Evolutionary conservation across 30 jellyfish, hydroid and myxozoan genomes (phyloP).

Genomic region (Cassiopea andromeda): DNA sequence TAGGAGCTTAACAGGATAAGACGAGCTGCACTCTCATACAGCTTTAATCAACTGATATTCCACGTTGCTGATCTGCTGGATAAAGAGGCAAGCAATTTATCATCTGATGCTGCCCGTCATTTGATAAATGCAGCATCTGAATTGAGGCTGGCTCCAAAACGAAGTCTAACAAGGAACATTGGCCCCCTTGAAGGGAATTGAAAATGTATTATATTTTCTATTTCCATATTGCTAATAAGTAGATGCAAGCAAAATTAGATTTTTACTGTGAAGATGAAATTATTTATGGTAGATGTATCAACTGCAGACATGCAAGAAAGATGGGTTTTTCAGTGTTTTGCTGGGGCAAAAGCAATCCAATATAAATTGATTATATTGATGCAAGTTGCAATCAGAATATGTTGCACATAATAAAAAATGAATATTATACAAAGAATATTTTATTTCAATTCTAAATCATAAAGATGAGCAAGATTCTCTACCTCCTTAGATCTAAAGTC

Average conservation of each 20-base stretch:
- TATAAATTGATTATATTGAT: too few relatives aligned
- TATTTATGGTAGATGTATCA: too few relatives aligned
- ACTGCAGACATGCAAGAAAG: too few relatives aligned
- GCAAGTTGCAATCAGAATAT: too few relatives aligned
- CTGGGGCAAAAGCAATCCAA: too few relatives aligned
- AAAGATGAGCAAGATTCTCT: too few relatives aligned
- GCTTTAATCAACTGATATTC: conserved; percentile 72
- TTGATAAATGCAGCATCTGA: conserved; percentile 90
- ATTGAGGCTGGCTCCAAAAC: conserved; percentile 82
- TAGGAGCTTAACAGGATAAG: conserved; percentile 88
- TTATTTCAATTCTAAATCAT: too few relatives aligned
- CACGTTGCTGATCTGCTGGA: conserved; percentile 87
- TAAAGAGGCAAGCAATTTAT: conserved; percentile 74
- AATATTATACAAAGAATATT: too few relatives aligned
- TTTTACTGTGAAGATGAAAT: too few relatives aligned
- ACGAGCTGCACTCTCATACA: conserved; percentile 83
- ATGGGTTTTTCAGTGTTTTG: too few relatives aligned
- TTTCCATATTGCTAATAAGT: neutral
- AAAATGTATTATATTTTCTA: neutral
- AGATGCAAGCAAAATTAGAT: neutral
- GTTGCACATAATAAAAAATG: too few relatives aligned
- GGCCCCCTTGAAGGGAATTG: conserved; percentile 45
- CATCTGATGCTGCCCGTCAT: conserved; percentile 74
- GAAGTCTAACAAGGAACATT: conserved; percentile 76
- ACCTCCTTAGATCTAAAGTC: too few relatives aligned